Base-by-base conservation (phyloP, 2,797 vertebrate genomes). In the Pogonophryne albipinna region DNA sequence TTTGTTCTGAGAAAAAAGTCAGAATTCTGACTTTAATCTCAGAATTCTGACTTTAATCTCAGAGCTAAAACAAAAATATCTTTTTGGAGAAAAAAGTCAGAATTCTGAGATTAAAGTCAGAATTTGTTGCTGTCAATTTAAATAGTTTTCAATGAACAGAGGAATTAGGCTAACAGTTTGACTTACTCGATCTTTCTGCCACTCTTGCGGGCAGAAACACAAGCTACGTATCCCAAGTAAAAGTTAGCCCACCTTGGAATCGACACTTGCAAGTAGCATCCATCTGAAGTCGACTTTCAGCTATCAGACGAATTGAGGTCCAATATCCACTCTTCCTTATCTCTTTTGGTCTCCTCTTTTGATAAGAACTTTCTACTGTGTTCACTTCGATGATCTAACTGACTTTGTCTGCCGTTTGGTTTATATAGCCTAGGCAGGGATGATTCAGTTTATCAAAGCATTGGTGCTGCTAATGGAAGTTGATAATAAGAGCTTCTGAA, bases 401-500 rank as follows among this genome's bases (percentile, higher is more conserved):
- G 3, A 17, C 27, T 31, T 11, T 31, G 3, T 45, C 65, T 49
- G 27, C 2, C 0, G 20, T n/a, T 27, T 67, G 44, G 13, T 46
- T n/a, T 57, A 38, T 38, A 27, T 27, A 27, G 27, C 27, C 27
- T 27, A 31, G 27, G 14, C 62, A 57, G 56, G 27, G 57, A 41
- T 19, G 1, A 12, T 10, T 5, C 1, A 53, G 6, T 71, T 58
- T 13, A 34, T 53, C 51, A 31, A 38, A 49, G 46, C 38, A 46
- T 9, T 52, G 19, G 46, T 66, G 34, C 31, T 38, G 31, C 5
- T 49, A 45, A 50, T 53, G 10, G 49, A 16, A 61, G 55, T 5
- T 7, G 14, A 44, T 61, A 49, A 62, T 56, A 51, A 63, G 64
- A 68, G 38, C 38, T 44, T 38, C 56, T 67, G 44, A 16, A 50